Percentiles rank a stretch among this genome's conserved stretches.
phyloP scores from a whole-genome alignment of 2,113 vertebrate genomes.

The Pedionomus torquatus region DNA sequence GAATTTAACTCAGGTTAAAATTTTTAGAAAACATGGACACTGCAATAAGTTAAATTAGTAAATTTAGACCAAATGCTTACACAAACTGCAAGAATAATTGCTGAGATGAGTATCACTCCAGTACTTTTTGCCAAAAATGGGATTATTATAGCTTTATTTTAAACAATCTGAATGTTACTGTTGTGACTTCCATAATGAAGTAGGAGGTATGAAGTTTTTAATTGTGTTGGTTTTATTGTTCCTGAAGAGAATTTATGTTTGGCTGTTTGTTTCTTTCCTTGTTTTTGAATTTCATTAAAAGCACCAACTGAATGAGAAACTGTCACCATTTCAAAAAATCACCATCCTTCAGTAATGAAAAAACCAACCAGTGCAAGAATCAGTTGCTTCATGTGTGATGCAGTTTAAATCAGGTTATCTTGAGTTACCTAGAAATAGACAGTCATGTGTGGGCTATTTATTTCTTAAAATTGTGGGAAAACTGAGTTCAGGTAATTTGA shows the following conservation, averaged over 20 bases:
- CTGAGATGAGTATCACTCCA: neutral
- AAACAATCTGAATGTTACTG: neutral
- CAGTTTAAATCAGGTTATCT: neutral
- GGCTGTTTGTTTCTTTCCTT: neutral
- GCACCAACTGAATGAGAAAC: neutral
- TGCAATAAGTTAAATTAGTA: neutral
- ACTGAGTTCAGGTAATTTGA: neutral
- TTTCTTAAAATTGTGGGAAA: neutral
- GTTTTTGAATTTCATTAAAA: neutral
- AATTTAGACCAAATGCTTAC: neutral
- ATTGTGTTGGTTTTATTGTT: neutral
- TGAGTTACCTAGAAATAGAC: neutral
- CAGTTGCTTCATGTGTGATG: neutral
- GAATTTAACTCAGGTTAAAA: neutral
- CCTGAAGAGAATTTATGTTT: neutral
- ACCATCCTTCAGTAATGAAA: neutral
- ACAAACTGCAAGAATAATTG: neutral
- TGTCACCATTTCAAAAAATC: neutral
- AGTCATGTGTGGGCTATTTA: neutral
- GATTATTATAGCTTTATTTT: neutral
- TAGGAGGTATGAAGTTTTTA: neutral
- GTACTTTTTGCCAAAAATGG: neutral
- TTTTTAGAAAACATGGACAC: neutral
- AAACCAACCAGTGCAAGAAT: neutral
- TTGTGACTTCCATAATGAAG: neutral